Percentiles rank a stretch among this genome's conserved stretches.
Conservation (phyloP, 2,113 vertebrate species). For the Trinectes maculatus region DNA sequence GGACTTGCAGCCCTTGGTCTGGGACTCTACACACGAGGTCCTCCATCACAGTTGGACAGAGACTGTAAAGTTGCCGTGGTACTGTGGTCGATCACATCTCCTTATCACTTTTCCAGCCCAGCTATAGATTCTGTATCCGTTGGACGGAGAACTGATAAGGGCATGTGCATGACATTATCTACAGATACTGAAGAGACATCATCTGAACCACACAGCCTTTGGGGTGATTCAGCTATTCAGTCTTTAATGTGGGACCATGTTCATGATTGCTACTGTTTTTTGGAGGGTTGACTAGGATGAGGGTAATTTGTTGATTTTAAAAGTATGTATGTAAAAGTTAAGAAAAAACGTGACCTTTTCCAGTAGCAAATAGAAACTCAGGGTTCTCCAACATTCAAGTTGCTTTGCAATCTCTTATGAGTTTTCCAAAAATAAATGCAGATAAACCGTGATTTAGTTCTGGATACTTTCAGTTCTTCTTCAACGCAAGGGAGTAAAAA, state of each 20-base stretch:
- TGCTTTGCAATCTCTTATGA: not conserved
- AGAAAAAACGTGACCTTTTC: not conserved
- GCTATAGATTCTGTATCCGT: constrained; percentile 88
- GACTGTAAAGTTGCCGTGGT: constrained; percentile 23
- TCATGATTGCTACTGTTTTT: constrained; percentile 3
- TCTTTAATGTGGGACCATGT: constrained; percentile 2
- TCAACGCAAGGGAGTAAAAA: not conserved
- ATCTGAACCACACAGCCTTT: constrained; percentile 26
- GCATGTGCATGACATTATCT: constrained; percentile 87
- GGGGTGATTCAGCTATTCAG: constrained; percentile 3
- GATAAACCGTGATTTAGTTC: not conserved
- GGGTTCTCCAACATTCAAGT: not conserved
- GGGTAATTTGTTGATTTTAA: not conserved
- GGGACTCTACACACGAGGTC: constrained; percentile 10
- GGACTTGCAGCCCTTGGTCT: not conserved
- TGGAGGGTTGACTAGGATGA: not conserved
- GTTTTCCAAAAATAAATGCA: not conserved
- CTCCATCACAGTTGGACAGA: constrained; percentile 7
- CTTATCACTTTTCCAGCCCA: constrained; percentile 99
- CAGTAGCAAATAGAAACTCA: not conserved
- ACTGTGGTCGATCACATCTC: constrained; percentile 85
- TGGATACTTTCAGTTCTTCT: not conserved
- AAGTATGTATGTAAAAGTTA: constrained; percentile 2
- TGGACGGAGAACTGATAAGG: constrained; percentile 99
- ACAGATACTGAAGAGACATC: constrained; percentile 52